These are phyloP conservation scores for Leptoclinus maculatus DNA, from an alignment of 2,797 vertebrate genomes.

Conservation along the genomic window DNA sequence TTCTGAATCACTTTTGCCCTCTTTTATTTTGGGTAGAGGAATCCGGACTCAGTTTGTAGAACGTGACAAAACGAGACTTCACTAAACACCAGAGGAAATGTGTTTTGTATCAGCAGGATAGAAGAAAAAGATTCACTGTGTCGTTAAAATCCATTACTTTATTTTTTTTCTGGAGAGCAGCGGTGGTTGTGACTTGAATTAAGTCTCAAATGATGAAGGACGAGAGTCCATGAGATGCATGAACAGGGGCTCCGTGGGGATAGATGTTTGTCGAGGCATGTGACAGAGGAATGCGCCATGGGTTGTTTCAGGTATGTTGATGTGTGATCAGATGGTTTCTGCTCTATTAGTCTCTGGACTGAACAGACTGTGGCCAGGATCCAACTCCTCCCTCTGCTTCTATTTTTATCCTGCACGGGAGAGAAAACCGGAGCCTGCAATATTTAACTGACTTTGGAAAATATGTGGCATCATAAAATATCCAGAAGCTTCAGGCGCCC, in stretches of 20 bases:
- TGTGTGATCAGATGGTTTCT: conserved; percentile 11
- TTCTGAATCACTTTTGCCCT: not conserved
- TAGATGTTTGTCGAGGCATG: not conserved
- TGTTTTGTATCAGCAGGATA: not conserved
- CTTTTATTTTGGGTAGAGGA: not conserved
- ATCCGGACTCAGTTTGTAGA: not conserved
- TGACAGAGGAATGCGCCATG: not conserved
- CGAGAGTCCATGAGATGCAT: not conserved
- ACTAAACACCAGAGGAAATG: not conserved
- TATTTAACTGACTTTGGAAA: not conserved
- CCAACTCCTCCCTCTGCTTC: conserved; percentile 3
- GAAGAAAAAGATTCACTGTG: not conserved
- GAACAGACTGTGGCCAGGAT: conserved; percentile 3
- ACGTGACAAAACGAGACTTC: not conserved
- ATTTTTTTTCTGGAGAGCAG: no score
- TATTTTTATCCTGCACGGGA: not conserved
- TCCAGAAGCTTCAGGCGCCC: conserved; percentile 6
- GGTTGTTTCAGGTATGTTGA: not conserved
- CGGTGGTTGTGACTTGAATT: not conserved
- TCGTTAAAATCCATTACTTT: not conserved
- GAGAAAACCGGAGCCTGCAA: not conserved
- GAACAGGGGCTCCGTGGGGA: not conserved
- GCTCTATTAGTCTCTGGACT: not conserved
- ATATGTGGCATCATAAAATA: conserved; percentile 23
- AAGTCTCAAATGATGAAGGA: not conserved